phyloP scores from a whole-genome alignment of 2,113 vertebrate species.

The Aplodontia rufa region DNA sequence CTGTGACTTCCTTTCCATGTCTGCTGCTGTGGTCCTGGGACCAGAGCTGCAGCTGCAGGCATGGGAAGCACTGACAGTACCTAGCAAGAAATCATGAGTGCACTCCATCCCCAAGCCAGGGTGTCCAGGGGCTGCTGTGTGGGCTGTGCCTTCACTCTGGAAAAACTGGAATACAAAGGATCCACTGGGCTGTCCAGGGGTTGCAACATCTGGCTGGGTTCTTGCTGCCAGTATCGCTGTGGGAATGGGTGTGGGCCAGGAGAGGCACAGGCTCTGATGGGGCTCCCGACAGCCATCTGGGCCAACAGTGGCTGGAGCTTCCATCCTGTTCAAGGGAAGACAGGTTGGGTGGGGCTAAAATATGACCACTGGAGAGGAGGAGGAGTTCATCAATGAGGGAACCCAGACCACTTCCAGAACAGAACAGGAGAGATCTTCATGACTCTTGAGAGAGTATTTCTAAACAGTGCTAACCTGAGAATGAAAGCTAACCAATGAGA shows the following conservation, averaged over 20 bases:
- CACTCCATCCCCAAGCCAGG: too few species aligned
- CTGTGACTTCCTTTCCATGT: rapidly evolving
- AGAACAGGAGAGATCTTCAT: not conserved
- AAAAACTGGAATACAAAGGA: too few species aligned
- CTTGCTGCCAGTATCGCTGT: rapidly evolving
- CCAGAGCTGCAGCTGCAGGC: not conserved
- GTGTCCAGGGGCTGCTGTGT: too few species aligned
- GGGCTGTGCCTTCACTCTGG: too few species aligned
- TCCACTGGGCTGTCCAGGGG: too few species aligned
- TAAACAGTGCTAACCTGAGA: not conserved
- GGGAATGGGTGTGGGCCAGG: too few species aligned
- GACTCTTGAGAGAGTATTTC: too few species aligned
- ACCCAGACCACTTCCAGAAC: too few species aligned
- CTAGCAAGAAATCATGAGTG: too few species aligned
- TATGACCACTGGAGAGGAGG: not conserved
- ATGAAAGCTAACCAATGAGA: not conserved
- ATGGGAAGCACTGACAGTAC: not conserved
- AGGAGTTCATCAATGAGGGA: not conserved
- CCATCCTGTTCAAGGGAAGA: too few species aligned
- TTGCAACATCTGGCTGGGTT: rapidly evolving
- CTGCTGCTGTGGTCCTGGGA: not conserved
- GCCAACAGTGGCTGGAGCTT: not conserved
- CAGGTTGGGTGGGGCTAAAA: not conserved
- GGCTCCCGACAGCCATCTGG: not conserved
- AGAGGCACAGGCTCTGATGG: rapidly evolving